phyloP scores from a whole-genome alignment of 2,113 vertebrate species.

The Struthio camelus region DNA sequence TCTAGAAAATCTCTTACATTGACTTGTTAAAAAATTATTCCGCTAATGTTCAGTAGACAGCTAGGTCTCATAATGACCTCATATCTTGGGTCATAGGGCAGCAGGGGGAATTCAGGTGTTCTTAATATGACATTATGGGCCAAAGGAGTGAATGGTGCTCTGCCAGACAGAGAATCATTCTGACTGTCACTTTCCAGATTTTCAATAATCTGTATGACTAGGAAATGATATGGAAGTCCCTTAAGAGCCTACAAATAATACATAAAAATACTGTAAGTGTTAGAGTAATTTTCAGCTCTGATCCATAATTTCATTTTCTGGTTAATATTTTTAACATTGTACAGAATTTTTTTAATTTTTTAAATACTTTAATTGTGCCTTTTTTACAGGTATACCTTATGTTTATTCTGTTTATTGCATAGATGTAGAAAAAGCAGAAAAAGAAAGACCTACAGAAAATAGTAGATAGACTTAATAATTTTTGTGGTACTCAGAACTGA shows the following conservation, averaged over 20 bases:
- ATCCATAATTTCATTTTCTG: neutral
- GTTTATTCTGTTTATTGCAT: neutral
- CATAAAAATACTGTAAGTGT: neutral
- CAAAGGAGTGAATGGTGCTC: neutral
- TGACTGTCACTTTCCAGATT: neutral
- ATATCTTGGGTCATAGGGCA: neutral
- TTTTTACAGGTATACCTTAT: neutral
- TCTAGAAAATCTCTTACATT: neutral
- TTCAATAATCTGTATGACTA: neutral
- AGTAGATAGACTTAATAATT: neutral
- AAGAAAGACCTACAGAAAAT: neutral
- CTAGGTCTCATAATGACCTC: neutral
- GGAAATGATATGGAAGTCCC: neutral
- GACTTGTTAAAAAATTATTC: neutral
- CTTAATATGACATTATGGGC: neutral
- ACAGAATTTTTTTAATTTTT: neutral
- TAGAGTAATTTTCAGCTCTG: neutral
- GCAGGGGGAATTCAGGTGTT: accelerated
- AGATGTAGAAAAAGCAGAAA: neutral
- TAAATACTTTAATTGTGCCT: neutral
- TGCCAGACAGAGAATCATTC: neutral
- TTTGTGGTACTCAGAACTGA: neutral
- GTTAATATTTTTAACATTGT: neutral
- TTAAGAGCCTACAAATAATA: neutral
- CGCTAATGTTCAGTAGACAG: neutral